Conservation (phyloP, 2,888 invertebrate genomes). For the Melieria crassipennis region DNA sequence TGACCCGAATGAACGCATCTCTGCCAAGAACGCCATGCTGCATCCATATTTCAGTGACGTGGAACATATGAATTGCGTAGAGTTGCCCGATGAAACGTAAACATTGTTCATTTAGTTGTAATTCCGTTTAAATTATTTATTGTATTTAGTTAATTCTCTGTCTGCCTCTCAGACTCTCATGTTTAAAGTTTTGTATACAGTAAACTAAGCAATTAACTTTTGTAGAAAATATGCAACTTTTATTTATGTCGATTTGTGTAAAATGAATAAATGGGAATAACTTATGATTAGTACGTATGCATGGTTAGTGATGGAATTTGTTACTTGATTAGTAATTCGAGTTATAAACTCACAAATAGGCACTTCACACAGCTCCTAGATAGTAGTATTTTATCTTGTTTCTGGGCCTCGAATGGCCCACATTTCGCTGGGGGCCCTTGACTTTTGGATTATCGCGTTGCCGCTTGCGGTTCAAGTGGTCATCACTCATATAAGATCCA, state of each 20-base stretch:
- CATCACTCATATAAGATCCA: constrained; percentile 47
- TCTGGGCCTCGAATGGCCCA: not conserved
- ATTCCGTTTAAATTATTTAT: too few species aligned
- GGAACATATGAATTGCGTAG: constrained; percentile 65
- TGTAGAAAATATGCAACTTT: too few species aligned
- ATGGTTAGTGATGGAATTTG: too few species aligned
- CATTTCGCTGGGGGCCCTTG: not conserved
- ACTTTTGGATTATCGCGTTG: constrained; percentile 36
- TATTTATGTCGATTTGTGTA: too few species aligned
- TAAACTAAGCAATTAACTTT: too few species aligned
- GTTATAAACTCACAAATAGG: too few species aligned
- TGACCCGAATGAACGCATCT: constrained; percentile 84
- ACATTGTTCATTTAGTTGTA: not conserved
- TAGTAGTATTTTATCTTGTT: not conserved
- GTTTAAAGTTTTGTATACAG: too few species aligned
- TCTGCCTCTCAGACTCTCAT: too few species aligned
- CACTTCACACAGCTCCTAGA: not conserved
- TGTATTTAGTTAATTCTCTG: too few species aligned
- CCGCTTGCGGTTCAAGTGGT: constrained; percentile 43
- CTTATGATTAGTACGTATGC: too few species aligned
- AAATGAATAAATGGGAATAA: too few species aligned
- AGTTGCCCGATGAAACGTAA: constrained; percentile 46
- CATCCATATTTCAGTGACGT: constrained; percentile 83
- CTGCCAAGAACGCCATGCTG: constrained; percentile 80
- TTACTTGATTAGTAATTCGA: too few species aligned